These are phyloP conservation scores for Melospiza georgiana DNA, from an alignment of 2,113 vertebrate genomes.

Conservation along the genomic window DNA sequence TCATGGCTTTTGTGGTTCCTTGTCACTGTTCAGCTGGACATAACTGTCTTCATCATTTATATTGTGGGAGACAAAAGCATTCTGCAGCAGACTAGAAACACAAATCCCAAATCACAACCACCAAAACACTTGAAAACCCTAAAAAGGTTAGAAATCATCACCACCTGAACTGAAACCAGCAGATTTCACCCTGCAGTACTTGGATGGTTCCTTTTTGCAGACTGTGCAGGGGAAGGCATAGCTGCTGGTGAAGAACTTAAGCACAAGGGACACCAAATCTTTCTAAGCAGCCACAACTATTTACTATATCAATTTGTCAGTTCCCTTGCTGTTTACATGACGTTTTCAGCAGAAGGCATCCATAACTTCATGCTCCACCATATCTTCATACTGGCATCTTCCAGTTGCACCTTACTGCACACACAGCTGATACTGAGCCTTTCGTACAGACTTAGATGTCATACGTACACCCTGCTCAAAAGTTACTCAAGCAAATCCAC, in stretches of 20 bases:
- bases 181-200: rapidly evolving
- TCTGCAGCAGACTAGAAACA: neutral
- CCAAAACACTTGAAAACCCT: neutral
- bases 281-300: neutral
- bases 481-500: neutral
- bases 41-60: neutral
- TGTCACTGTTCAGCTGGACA: neutral
- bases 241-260: neutral
- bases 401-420: neutral
- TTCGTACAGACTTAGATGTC: neutral
- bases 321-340: neutral
- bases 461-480: neutral
- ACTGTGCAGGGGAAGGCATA: neutral
- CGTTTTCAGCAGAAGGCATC: neutral
- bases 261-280: neutral
- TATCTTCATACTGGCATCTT: neutral
- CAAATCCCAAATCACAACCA: neutral
- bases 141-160: neutral
- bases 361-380: neutral
- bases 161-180: neutral
- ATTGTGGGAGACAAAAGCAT: neutral
- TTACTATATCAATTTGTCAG: neutral
- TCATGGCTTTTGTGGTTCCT: neutral
- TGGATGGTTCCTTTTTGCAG: neutral
- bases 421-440: rapidly evolving